Evolutionary conservation across 2,797 vertebrate species (phyloP).

Genomic region (Artibeus jamaicensis): DNA sequence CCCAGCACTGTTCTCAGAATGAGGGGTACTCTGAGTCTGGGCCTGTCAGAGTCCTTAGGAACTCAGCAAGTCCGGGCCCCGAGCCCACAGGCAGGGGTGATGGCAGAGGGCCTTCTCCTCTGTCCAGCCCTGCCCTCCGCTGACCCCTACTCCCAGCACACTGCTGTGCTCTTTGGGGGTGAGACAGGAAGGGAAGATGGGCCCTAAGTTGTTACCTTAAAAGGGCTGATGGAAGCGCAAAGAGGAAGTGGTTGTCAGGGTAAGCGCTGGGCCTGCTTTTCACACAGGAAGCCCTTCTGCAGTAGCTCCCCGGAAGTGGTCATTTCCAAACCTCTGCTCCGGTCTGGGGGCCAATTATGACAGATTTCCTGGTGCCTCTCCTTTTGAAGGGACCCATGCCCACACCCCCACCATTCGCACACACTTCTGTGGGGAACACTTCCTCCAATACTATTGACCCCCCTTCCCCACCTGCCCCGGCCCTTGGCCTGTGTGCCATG

Average conservation of each 20-base stretch:
- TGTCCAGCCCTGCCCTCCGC: background rate
- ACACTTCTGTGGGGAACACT: background rate
- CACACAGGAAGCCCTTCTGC: constrained; percentile 69
- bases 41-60: background rate
- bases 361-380: background rate
- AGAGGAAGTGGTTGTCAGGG: constrained; percentile 78
- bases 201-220: constrained; percentile 74
- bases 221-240: constrained; percentile 71
- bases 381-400: background rate
- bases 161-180: constrained; percentile 13
- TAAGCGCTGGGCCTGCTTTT: constrained; percentile 36
- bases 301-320: constrained; percentile 56
- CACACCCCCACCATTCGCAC: background rate
- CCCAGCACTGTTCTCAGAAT: background rate
- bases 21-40: background rate
- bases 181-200: constrained; percentile 66
- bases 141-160: background rate
- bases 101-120: background rate
- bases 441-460: background rate
- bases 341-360: background rate
- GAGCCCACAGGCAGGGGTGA: background rate
- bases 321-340: constrained; percentile 67
- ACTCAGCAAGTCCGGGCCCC: background rate
- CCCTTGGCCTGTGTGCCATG: background rate
- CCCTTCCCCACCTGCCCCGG: background rate